Conservation (phyloP, 1,140 invertebrate genomes). For the Orchestia grillus region DNA sequence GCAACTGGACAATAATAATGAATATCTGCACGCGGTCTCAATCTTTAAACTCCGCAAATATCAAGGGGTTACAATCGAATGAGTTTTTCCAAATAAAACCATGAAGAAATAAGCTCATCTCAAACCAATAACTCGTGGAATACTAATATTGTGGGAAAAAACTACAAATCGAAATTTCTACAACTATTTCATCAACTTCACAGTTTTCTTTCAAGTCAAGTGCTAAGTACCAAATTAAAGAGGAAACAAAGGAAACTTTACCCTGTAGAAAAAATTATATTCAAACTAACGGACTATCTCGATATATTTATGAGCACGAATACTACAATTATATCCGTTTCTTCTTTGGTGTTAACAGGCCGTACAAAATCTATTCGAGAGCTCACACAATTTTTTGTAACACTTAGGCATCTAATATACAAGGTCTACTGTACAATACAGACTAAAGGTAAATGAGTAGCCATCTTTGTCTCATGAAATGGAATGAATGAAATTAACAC, state of each 20-base stretch:
- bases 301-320: background rate
- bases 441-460: constrained; percentile 27
- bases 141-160: background rate
- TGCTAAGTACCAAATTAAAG: background rate
- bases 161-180: background rate
- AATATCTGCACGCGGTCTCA: background rate
- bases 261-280: background rate
- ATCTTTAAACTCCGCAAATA: background rate
- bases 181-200: background rate
- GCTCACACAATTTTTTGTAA: constrained; percentile 3
- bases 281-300: background rate
- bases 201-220: background rate
- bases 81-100: background rate
- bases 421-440: constrained; percentile 13
- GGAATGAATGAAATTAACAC: constrained; percentile 32
- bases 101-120: background rate
- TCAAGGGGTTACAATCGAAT: background rate
- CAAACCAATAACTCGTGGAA: background rate
- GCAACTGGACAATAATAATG: background rate
- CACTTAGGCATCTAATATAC: constrained; percentile 14
- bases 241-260: background rate
- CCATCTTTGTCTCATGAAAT: background rate
- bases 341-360: constrained; percentile 43
- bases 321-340: background rate
- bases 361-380: constrained; percentile 28